Conservation (phyloP, 2,797 vertebrate genomes). For the Epinephelus awoara region DNA sequence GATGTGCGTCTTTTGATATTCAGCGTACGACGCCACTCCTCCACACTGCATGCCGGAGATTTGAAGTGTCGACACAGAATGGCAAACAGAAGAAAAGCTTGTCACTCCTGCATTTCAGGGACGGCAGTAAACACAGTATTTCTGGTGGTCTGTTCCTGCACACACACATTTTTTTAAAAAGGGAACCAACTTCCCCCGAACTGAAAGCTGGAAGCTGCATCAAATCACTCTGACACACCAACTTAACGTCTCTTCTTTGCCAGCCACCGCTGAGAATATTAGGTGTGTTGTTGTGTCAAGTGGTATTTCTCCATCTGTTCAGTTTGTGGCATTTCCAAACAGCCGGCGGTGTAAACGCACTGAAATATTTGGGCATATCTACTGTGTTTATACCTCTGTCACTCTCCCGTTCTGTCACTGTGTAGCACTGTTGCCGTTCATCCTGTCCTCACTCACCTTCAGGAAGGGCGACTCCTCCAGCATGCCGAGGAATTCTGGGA, state of each 20-base stretch:
- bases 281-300: conserved; percentile 18
- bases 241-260: conserved; percentile 39
- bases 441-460: conserved; percentile 88
- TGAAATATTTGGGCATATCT: not conserved
- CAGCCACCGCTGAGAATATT: conserved; percentile 32
- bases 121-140: conserved; percentile 32
- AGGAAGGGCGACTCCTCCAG: conserved; percentile 96
- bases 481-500: conserved; percentile 97
- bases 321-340: conserved; percentile 23
- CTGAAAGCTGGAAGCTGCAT: conserved; percentile 20
- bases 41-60: conserved; percentile 37
- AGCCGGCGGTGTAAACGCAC: conserved; percentile 4
- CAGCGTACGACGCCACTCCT: conserved; percentile 34
- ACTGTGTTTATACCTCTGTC: not conserved
- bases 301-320: conserved; percentile 29
- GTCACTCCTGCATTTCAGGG: conserved; percentile 33
- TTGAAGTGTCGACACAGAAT: conserved; percentile 59
- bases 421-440: conserved; percentile 21
- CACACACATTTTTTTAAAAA: conserved; percentile 30
- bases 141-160: conserved; percentile 13
- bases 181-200: conserved; percentile 5
- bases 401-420: not conserved
- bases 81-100: conserved; percentile 37
- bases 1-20: conserved; percentile 56
- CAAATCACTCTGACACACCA: conserved; percentile 39